Base-by-base conservation (phyloP, 1,140 invertebrate species). In the Drosophila bipectinata region DNA sequence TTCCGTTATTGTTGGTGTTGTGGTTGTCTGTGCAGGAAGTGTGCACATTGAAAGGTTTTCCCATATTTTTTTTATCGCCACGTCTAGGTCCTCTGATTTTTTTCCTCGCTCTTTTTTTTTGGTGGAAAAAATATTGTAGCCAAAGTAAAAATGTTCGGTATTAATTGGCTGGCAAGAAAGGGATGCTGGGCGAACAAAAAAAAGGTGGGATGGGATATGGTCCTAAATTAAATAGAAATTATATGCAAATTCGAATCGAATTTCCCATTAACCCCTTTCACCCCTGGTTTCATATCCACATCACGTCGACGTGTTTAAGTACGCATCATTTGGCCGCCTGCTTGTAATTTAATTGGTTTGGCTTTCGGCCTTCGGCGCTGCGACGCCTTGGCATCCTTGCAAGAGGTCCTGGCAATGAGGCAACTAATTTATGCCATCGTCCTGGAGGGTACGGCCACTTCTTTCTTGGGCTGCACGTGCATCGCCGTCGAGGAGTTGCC, bases 261-360 rank as follows among this genome's bases (percentile, higher is more conserved):
- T 87, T 78, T 82, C 68, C 62, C 74, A 87, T 87, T 87, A 87
- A 72, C 82, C 75, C 82, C 79, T 81, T 75, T 59, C 5, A 51
- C 48, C 48, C 30, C 28, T 55, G 64, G 68, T 87, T 85, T 67
- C 82, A 78, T 32, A 30, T 34, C 74, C 83, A 59, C 83, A 55
- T 67, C 83, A 88, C 79, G 83, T 88, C 79, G 84, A 83, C 83
- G 83, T 88, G 83, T 88, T 88, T 88, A 88, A 88, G 83, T 79
- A 88, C 83, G 83, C 83, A 83, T 88, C 83, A 88, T 88, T 88
- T 83, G 84, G 76, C 76, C 61, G 66, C 81, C 83, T 37, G 71
- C 76, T 63, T 77, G 83, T 88, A 83, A 88, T 88, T 88, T 88
- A 88, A 88, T 88, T 88, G 83, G 76, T 88, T 87, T 79, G 83